Evolutionary conservation across 2,888 invertebrate species (phyloP), one percentile per base, ranked within the genome.

Genomic region (Drosophila pseudotakahashii): DNA sequence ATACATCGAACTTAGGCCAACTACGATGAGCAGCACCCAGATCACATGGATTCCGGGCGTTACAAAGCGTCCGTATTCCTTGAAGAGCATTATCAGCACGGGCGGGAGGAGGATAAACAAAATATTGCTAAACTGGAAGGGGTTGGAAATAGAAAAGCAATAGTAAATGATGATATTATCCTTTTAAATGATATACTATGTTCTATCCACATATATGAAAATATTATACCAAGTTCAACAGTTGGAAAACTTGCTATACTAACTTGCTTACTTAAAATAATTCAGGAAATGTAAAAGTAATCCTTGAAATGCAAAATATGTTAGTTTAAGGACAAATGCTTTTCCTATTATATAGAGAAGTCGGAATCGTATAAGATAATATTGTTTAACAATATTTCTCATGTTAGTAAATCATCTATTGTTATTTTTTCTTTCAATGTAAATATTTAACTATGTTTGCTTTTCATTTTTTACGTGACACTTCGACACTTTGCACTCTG

Each of bases 1-100:
- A 90, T 97, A 97, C 72, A 96, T 96, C 36, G 96, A 96, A 81
- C 96, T 95, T 1, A 96, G 89, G 7, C 97, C 97, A 54, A 97
- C 96, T 41, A 96, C 93, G 93, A 96, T 95, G 61, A 97, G 91
- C 54, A 97, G 91, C n/a, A 95, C 93, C 96, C 97, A 97, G 42
- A 97, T 93, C n/a, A 96, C 89, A 91, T 97, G 95, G 76, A 97
- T 96, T 16, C 94, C 96, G 32, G 94, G 95, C 88, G 95, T 96
- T 14, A 96, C 95, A 86, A 94, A 94, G 80, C 94, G 94, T 14
- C 95, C 94, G 92, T 96, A 97, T 76, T 95, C 96, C 93, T 94
- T 94, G 89, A 96, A 96, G 23, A 97, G 92, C 89, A 95, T 95
- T 81, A 96, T 96, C 60, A 96, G 92, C 41, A 97, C 93, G 19